Conservation (phyloP, 2,888 invertebrate genomes). For the Sipha maydis region DNA sequence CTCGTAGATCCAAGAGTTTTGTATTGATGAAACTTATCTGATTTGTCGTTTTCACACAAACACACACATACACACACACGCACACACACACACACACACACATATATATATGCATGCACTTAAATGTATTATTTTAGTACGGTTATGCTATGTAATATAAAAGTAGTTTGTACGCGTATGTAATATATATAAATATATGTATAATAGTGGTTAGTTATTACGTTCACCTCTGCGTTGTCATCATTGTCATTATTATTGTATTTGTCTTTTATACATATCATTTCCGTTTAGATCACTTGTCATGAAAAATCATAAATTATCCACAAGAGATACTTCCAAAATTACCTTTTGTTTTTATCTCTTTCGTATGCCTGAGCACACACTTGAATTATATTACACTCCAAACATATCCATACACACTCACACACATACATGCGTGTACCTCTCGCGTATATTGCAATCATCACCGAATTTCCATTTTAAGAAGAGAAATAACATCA, state of each 20-base stretch:
- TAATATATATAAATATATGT: no score
- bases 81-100: no score
- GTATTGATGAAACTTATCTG: not conserved
- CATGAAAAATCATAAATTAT: slow-evolving; percentile 34
- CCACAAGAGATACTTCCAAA: slow-evolving; percentile 13
- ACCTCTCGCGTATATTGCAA: not conserved
- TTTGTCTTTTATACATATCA: not conserved
- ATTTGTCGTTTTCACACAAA: not conserved
- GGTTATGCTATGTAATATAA: not conserved
- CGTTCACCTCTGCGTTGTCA: not conserved
- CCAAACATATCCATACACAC: not conserved
- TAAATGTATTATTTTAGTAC: not conserved
- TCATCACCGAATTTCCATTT: not conserved
- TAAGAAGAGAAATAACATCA: not conserved
- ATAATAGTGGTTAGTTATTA: not conserved
- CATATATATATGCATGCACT: not conserved
- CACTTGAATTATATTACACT: not conserved
- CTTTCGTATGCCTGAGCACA: not conserved
- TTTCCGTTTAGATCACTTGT: slow-evolving; percentile 4
- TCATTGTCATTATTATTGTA: not conserved
- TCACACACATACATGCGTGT: not conserved
- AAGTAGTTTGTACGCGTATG: not conserved
- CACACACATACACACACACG: no score
- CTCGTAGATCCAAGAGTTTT: not conserved
- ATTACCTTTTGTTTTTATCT: slow-evolving; percentile 11